Percentiles rank a stretch among this genome's conserved stretches.
Conservation (phyloP, 2,113 vertebrate species). For the Butorides virescens region DNA sequence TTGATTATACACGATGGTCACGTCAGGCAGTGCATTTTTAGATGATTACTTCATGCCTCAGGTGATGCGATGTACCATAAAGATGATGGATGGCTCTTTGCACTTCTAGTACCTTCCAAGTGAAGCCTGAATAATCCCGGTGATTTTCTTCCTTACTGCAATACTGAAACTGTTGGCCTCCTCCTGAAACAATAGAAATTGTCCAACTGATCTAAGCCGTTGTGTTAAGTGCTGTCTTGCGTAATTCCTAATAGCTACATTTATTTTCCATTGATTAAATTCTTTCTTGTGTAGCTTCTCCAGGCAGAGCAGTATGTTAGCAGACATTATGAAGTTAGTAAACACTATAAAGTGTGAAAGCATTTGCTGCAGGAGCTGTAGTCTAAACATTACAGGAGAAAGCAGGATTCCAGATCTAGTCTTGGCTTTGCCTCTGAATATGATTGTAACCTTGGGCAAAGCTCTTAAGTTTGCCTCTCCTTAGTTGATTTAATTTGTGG, state of each 20-base stretch:
- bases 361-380: constrained; percentile 68
- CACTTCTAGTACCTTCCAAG: constrained; percentile 30
- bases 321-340: constrained; percentile 66
- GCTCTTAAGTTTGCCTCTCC: constrained; percentile 58
- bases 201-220: not conserved
- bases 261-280: constrained; percentile 21
- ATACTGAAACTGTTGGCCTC: not conserved
- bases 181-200: not conserved
- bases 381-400: constrained; percentile 68
- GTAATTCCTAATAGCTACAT: not conserved
- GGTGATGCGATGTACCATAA: constrained; percentile 46
- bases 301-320: constrained; percentile 49
- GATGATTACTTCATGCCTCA: constrained; percentile 63
- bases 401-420: constrained; percentile 64
- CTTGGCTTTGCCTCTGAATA: constrained; percentile 70
- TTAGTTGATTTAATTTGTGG: constrained; percentile 35
- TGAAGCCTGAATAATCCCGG: not conserved
- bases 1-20: not conserved
- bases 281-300: not conserved
- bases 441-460: constrained; percentile 68
- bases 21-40: constrained; percentile 50
- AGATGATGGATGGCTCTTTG: constrained; percentile 45
- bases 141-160: not conserved
- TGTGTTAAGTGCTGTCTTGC: not conserved
- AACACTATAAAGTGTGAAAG: constrained; percentile 70